Percentiles rank a stretch among this genome's conserved stretches.
phyloP scores from a whole-genome alignment of 1,140 invertebrate genomes.

The Polypedilum pembai region DNA sequence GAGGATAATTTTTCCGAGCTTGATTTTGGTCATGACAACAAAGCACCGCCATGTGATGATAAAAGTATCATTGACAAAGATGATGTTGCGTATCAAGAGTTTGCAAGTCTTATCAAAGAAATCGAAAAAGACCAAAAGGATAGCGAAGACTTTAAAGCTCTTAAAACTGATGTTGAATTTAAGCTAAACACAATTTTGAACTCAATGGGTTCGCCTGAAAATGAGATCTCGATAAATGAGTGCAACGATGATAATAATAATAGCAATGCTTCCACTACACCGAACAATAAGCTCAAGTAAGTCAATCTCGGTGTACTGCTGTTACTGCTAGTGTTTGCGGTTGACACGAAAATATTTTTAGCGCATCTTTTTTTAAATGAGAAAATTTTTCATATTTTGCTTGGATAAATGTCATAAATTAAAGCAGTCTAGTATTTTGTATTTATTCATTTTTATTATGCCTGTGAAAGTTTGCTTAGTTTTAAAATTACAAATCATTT shows the following conservation, averaged over 20 bases:
- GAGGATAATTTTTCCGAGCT: slow-evolving; percentile 20
- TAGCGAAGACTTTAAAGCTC: background rate
- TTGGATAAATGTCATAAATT: no score
- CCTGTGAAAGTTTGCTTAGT: no score
- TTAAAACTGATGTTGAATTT: slow-evolving; percentile 23
- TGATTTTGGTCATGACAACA: background rate
- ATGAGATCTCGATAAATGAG: background rate
- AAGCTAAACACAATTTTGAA: slow-evolving; percentile 21
- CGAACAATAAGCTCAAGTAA: slow-evolving; percentile 16
- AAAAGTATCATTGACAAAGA: slow-evolving; percentile 33
- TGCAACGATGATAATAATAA: background rate
- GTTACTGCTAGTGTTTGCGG: no score
- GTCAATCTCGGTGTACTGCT: background rate
- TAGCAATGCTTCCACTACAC: background rate
- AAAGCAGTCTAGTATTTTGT: no score
- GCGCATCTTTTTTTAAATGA: no score
- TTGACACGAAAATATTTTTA: no score
- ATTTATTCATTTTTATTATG: no score
- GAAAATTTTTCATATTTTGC: no score
- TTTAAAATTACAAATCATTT: no score
- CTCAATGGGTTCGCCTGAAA: slow-evolving; percentile 20
- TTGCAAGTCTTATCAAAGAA: slow-evolving; percentile 43
- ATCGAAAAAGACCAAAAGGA: slow-evolving; percentile 42
- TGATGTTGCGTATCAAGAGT: slow-evolving; percentile 41
- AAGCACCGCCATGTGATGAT: no score